phyloP scores from a whole-genome alignment of 1,140 invertebrate species.

The Dendrolimus punctatus region DNA sequence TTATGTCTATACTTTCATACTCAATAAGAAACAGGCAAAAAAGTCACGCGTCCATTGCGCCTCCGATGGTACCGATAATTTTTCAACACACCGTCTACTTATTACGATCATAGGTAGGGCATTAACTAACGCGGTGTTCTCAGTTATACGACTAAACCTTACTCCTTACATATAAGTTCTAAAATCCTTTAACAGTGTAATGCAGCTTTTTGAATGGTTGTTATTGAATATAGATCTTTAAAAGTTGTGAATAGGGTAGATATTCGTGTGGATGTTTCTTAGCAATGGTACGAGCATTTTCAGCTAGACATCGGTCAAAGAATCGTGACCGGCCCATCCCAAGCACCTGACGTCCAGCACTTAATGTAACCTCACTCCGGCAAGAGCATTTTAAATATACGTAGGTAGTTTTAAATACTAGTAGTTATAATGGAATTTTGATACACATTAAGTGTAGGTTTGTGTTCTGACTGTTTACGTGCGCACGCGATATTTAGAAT shows the following conservation, averaged over 20 bases:
- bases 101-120: conserved; percentile 69
- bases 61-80: conserved; percentile 70
- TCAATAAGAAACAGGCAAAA: conserved; percentile 65
- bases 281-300: conserved; percentile 35
- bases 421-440: conserved; percentile 1
- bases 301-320: conserved; percentile 62
- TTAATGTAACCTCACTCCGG: conserved; percentile 37
- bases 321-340: conserved; percentile 64
- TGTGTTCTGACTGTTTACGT: too few species aligned
- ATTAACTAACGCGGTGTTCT: conserved; percentile 60
- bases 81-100: conserved; percentile 71
- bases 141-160: conserved; percentile 15
- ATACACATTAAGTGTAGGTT: too few species aligned
- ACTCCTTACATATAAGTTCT: conserved; percentile 4
- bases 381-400: conserved; percentile 28
- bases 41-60: conserved; percentile 65
- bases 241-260: conserved; percentile 15
- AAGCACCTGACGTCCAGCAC: conserved; percentile 55
- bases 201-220: conserved; percentile 10
- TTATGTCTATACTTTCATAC: conserved; percentile 33
- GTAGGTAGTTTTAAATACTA: conserved; percentile 31
- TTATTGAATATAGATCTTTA: conserved; percentile 17
- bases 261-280: conserved; percentile 14
- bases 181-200: conserved; percentile 8
- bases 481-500: too few species aligned